Percentiles rank a stretch among this genome's conserved stretches.
These are phyloP conservation scores for Blastobasis adustella DNA, from an alignment of 2,888 invertebrate species.

Conservation along the genomic window DNA sequence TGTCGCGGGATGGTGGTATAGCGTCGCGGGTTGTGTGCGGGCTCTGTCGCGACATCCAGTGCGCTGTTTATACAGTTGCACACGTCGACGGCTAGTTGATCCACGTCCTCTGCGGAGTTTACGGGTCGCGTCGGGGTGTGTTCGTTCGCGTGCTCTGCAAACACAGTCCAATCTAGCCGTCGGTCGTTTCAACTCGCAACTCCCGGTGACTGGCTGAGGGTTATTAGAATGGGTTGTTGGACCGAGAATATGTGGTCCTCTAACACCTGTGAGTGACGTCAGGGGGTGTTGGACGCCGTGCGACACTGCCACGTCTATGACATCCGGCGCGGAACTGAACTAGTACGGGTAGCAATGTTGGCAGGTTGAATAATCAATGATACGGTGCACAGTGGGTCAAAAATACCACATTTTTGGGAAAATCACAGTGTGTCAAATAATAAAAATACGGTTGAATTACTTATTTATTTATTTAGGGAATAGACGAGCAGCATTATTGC, in stretches of 20 bases:
- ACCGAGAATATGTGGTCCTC: slow-evolving; percentile 7
- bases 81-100: neutral
- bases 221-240: neutral
- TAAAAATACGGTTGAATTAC: too few relatives aligned
- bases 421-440: too few relatives aligned
- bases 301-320: slow-evolving; percentile 9
- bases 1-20: neutral
- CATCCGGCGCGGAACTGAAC: neutral
- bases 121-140: neutral
- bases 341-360: neutral
- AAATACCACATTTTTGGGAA: too few relatives aligned
- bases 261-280: slow-evolving; percentile 2
- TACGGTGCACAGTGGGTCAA: too few relatives aligned
- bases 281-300: too few relatives aligned
- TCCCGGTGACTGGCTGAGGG: too few relatives aligned
- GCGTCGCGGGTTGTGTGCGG: neutral
- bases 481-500: too few relatives aligned
- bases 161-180: slow-evolving; percentile 1
- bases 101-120: neutral
- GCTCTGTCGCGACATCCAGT: neutral
- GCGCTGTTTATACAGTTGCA: neutral
- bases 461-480: too few relatives aligned
- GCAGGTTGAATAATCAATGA: too few relatives aligned
- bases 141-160: neutral
- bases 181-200: too few relatives aligned